Base-by-base conservation (phyloP, 2,888 invertebrate genomes). In the Drosophila yooni region DNA sequence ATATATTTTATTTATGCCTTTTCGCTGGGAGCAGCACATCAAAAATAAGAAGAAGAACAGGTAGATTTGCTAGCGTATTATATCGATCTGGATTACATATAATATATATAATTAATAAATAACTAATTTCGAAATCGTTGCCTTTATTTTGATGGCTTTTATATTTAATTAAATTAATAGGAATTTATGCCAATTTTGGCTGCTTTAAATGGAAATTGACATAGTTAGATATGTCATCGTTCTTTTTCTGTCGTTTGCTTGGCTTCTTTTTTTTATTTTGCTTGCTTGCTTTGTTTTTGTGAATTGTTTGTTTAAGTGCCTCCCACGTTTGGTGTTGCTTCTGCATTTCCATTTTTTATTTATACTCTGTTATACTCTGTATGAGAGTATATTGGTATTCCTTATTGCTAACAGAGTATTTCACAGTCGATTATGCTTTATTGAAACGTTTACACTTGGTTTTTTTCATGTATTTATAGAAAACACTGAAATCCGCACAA, bases 81-180 rank as follows among this genome's bases (percentile, higher is more conserved):
- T 10, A 43, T 43, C 43, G 11, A 13, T 43, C 11, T 43, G 21
- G 2, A 21, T 21, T 43, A 43, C 43, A 21, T 43, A 11, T 43
- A 21, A 11, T 21, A 21, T 1, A 21, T 46, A 25, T 25, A 25
- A 46, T 25, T 25, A 46, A 25, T 25, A 4, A 15, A 25, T 8
- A 25, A 8, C 4, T 25, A 15, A 10, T n/a, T 21, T 25, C 3
- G 13, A 31, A 56, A 38, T 40, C 10, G 3, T 25, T 36, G 18
- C 13, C 58, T 71, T 59, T 63, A 29, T 34, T 58, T 56, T 46
- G 27, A 36, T 18, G 54, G 13, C 27, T 59, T 74, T 64, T 68
- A 54, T 77, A 53, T 70, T 84, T 84, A 89, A 89, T 89, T 86
- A 66, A 88, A 86, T 87, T 86, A 83, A 83, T 80, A 73, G 70